phyloP scores from a whole-genome alignment of 2,113 vertebrate species.

The Gnathonemus longibarbis region DNA sequence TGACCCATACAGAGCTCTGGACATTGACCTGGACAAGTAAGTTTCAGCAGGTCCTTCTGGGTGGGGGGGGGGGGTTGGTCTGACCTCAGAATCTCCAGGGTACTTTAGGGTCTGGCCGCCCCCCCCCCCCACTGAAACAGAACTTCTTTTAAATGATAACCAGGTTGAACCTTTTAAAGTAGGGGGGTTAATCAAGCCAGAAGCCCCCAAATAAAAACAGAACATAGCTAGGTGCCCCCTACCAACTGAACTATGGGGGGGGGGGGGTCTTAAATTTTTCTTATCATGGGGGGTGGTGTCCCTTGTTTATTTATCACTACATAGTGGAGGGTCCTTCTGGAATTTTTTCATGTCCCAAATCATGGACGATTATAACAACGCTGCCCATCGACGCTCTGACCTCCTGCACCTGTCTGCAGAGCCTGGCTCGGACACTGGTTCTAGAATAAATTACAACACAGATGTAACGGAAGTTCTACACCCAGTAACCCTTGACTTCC shows the following conservation, averaged over 20 bases:
- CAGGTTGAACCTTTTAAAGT: neutral
- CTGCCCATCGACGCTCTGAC: too few relatives aligned
- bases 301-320: neutral
- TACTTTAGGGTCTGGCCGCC: neutral
- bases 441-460: neutral
- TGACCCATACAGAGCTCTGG: conserved; percentile 92
- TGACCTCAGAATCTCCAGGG: neutral
- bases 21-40: conserved; percentile 95
- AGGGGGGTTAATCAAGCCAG: neutral
- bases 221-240: neutral
- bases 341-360: neutral
- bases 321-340: neutral
- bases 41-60: conserved; percentile 42
- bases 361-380: too few relatives aligned
- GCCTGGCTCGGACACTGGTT: neutral
- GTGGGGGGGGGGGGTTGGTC: too few relatives aligned
- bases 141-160: neutral
- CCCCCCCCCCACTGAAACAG: neutral
- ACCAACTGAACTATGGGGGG: neutral
- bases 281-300: neutral
- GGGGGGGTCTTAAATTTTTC: neutral
- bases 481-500: neutral
- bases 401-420: neutral
- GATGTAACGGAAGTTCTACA: neutral
- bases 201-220: neutral